Conservation (phyloP, 2,113 vertebrate species). For the Potamarius usumacintae region DNA sequence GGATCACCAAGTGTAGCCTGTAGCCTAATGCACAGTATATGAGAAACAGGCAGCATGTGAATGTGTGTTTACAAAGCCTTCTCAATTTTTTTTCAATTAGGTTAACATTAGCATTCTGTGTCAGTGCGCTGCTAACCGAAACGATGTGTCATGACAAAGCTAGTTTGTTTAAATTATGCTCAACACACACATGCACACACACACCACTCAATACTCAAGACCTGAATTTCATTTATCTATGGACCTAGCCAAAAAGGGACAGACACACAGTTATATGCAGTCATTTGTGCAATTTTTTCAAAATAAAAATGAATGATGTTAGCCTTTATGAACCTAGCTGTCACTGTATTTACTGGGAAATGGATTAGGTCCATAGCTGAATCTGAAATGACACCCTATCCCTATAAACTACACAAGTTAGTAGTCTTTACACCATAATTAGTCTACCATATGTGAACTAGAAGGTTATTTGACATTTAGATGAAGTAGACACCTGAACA, state of each 20-base stretch:
- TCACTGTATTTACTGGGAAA: not conserved
- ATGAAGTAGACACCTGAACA: slow-evolving; percentile 15
- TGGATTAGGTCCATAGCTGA: not conserved
- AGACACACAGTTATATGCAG: not conserved
- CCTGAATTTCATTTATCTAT: not conserved
- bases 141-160: slow-evolving; percentile 6
- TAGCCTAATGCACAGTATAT: not conserved
- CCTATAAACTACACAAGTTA: slow-evolving; percentile 5
- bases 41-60: not conserved
- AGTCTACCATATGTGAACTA: not conserved
- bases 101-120: not conserved
- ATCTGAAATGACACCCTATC: not conserved
- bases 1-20: not conserved
- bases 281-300: not conserved
- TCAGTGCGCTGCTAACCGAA: not conserved
- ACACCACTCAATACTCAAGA: not conserved
- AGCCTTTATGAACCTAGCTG: not conserved
- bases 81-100: not conserved
- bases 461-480: slow-evolving; percentile 3
- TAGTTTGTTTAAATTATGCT: not conserved
- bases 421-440: slow-evolving; percentile 9
- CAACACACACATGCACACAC: slow-evolving; percentile 23
- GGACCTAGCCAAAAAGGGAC: not conserved
- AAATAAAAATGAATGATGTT: not conserved
- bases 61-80: slow-evolving; percentile 14